A percentile compares a stretch with the other conserved stretches of the same genome.
Conservation (phyloP, 2,113 vertebrate species). For the Arothron firmamentum region DNA sequence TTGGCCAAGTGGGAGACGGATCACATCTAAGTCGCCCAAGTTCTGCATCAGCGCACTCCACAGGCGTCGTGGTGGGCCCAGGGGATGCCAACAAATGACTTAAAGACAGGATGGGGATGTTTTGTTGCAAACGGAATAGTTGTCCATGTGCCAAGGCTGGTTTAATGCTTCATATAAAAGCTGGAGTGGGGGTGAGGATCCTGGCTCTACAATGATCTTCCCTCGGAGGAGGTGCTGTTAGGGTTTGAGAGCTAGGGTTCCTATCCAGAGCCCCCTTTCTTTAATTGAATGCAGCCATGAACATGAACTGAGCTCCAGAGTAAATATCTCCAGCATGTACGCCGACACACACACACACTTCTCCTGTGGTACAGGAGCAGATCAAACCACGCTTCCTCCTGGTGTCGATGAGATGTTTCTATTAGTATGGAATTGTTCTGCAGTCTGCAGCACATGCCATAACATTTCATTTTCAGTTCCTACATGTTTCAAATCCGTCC, state of each 20-base stretch:
- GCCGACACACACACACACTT: slow-evolving; percentile 10
- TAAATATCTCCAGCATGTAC: slow-evolving; percentile 26
- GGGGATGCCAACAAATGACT: slow-evolving; percentile 13
- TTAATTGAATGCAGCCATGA: slow-evolving; percentile 63
- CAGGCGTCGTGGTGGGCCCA: slow-evolving; percentile 8
- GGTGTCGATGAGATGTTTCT: slow-evolving; percentile 8
- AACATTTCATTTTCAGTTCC: slow-evolving; percentile 41
- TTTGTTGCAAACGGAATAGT: slow-evolving; percentile 26
- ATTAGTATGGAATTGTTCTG: slow-evolving; percentile 4
- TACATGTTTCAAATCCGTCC: slow-evolving; percentile 45
- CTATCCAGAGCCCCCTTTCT: slow-evolving; percentile 35
- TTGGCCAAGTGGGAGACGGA: slow-evolving; percentile 24
- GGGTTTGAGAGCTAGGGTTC: slow-evolving; percentile 39
- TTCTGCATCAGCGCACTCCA: slow-evolving; percentile 5
- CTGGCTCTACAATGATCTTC: slow-evolving; percentile 42
- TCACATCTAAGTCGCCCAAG: slow-evolving; percentile 21
- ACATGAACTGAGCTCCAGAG: slow-evolving; percentile 33
- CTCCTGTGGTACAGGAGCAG: slow-evolving; percentile 4
- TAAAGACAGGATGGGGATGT: slow-evolving; percentile 25
- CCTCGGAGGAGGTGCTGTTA: slow-evolving; percentile 41
- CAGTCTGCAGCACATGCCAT: slow-evolving; percentile 9
- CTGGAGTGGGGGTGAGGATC: slow-evolving; percentile 49
- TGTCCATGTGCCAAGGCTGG: slow-evolving; percentile 46
- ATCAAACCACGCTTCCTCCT: slow-evolving; percentile 19
- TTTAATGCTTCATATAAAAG: slow-evolving; percentile 48